Base-by-base conservation (phyloP, 2,797 vertebrate species). In the Hippopotamyrus pictus region DNA sequence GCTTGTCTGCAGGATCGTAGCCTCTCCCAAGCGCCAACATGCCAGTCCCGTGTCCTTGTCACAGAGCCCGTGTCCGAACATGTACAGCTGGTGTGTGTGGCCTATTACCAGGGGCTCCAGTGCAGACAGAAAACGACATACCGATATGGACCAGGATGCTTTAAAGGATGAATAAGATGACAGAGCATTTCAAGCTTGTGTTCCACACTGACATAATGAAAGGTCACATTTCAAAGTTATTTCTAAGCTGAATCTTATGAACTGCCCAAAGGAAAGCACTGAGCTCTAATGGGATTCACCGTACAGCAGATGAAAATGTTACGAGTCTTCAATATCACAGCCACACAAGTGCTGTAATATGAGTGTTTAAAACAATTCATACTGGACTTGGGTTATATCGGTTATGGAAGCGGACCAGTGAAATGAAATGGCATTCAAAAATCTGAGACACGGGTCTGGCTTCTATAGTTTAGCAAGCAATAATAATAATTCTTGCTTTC, bases 401-500 rank as follows among this genome's bases (percentile, higher is more conserved):
- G 69, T 41, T 5, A 41, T 41, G 25, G 69, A 76, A 19, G 69
- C 5, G 33, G 69, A 76, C 33, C 33, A 14, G 33, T 76, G 69
- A 37, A 76, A 41, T 41, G 11, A 76, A 41, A 76, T 19, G 69
- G 14, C 69, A 76, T 83, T 46, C 7, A 46, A 83, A 22, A 83
- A 50, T 46, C 79, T 50, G 73, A 7, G 8, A 83, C n/a, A 76
- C 1, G 14, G 14, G 69, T 76, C 33, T 76, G 69, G 33, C 69
- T 41, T 19, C 69, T 37, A 37, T 76, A 76, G 33, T 76, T 76
- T 19, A 37, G 33, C 69, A 76, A 76, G 33, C 69, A 76, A 76
- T 76, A 76, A 76, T 76, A 76, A 41, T 76, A 76, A 76, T 76
- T 76, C 33, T 76, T 41, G 69, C 69, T 76, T 76, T 41, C 69